These are phyloP conservation scores for Anoplopoma fimbria DNA, from an alignment of 2,113 vertebrate genomes.

Conservation along the genomic window DNA sequence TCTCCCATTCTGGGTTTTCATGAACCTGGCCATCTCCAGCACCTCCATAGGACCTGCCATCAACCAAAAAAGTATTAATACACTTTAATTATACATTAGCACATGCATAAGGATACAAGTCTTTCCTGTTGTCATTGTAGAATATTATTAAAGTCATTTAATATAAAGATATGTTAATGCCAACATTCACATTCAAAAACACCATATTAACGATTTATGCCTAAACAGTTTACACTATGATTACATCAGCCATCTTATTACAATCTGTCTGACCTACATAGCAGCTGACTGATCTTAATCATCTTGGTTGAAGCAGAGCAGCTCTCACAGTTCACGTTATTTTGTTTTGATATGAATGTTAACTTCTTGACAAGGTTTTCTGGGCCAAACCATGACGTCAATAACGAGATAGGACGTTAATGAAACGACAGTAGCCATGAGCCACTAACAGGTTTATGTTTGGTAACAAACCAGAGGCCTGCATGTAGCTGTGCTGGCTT, in stretches of 20 bases:
- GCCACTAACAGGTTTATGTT: background rate
- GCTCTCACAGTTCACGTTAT: background rate
- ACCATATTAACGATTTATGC: background rate
- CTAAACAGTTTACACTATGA: background rate
- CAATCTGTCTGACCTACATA: too few relatives aligned
- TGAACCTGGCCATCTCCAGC: constrained; percentile 85
- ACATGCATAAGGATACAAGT: background rate
- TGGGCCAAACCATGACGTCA: background rate
- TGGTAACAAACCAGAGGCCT: constrained; percentile 8
- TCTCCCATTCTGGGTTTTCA: constrained; percentile 96
- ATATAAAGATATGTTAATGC: background rate
- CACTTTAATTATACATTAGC: background rate
- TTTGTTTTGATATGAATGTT: background rate
- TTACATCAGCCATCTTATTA: too few relatives aligned
- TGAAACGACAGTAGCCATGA: background rate
- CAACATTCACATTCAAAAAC: too few relatives aligned
- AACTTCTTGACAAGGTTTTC: too few relatives aligned
- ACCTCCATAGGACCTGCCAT: constrained; percentile 76
- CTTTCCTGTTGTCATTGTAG: too few relatives aligned
- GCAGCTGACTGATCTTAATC: background rate
- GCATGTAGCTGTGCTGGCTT: background rate
- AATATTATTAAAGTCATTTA: too few relatives aligned
- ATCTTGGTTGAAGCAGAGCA: too few relatives aligned
- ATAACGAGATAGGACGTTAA: background rate
- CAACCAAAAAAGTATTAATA: background rate